A percentile compares a stretch with the other conserved stretches of the same genome.
These are phyloP conservation scores for Zosterops pallidus DNA, from an alignment of 2,113 vertebrate genomes.

Conservation along the genomic window DNA sequence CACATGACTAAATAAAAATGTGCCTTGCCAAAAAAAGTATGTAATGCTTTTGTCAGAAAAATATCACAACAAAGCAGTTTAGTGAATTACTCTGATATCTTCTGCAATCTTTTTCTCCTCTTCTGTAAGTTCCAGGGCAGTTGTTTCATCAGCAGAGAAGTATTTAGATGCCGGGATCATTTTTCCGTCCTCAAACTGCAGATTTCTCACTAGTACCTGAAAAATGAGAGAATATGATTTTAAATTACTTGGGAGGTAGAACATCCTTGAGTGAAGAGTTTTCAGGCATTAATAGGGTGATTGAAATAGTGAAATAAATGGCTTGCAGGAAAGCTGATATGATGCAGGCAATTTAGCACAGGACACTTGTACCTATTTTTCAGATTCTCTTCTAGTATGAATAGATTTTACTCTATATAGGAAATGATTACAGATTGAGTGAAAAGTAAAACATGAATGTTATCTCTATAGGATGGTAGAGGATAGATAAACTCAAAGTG, in stretches of 20 bases:
- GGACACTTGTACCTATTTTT: background rate
- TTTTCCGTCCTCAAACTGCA: constrained; percentile 83
- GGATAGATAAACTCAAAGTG: background rate
- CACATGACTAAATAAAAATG: background rate
- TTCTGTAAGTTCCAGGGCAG: constrained; percentile 75
- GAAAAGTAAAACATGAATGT: background rate
- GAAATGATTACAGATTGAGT: background rate
- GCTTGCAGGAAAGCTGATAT: background rate
- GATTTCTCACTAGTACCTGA: constrained; percentile 78
- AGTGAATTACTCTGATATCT: constrained; percentile 73
- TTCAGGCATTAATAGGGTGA: background rate
- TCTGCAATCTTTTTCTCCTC: constrained; percentile 78
- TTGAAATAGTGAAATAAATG: background rate
- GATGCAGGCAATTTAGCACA: background rate
- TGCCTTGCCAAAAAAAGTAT: background rate
- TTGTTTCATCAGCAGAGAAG: constrained; percentile 72
- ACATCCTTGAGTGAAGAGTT: background rate
- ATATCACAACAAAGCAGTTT: background rate
- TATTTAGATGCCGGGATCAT: constrained; percentile 86
- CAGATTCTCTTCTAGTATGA: background rate
- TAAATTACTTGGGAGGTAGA: background rate
- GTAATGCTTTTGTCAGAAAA: background rate
- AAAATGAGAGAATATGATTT: background rate
- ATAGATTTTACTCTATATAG: background rate
- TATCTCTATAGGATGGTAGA: background rate